These are phyloP conservation scores for Corythoichthys intestinalis DNA, from an alignment of 2,113 vertebrate species.

Conservation along the genomic window DNA sequence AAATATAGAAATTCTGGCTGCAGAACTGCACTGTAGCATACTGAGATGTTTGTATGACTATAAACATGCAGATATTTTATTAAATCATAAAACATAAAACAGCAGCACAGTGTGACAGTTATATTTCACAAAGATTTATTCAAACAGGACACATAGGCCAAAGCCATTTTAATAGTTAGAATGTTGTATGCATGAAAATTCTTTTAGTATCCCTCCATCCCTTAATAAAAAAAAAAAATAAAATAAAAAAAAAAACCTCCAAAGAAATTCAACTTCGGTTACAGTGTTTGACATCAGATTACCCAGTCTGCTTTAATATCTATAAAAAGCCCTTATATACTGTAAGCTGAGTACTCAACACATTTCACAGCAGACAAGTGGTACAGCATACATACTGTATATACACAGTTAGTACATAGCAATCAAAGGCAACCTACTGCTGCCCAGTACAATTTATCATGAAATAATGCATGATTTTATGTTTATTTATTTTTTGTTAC, in stretches of 20 bases:
- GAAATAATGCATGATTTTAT: conserved; percentile 56
- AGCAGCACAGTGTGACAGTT: not conserved
- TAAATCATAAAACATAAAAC: not conserved
- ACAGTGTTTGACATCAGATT: conserved; percentile 53
- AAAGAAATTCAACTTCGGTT: conserved; percentile 50
- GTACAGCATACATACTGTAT: conserved; percentile 66
- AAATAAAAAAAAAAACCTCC: conserved; percentile 26
- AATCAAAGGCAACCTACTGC: conserved; percentile 66
- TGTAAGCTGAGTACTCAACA: conserved; percentile 66
- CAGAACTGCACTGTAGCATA: not conserved
- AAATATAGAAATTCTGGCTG: not conserved
- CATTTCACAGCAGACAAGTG: conserved; percentile 69
- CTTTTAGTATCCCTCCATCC: conserved; percentile 41
- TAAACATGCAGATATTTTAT: not conserved
- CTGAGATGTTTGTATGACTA: not conserved
- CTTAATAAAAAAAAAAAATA: conserved; percentile 7
- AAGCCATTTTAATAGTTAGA: conserved; percentile 58
- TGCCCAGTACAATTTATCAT: conserved; percentile 61
- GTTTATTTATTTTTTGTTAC: not conserved
- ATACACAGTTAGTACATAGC: conserved; percentile 68
- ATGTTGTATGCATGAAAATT: conserved; percentile 61
- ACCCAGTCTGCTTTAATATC: conserved; percentile 62
- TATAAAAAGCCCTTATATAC: conserved; percentile 76
- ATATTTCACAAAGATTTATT: conserved; percentile 63
- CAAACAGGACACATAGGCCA: conserved; percentile 60